phyloP scores from a whole-genome alignment of 1,140 invertebrate species.

The Ectropis grisescens region DNA sequence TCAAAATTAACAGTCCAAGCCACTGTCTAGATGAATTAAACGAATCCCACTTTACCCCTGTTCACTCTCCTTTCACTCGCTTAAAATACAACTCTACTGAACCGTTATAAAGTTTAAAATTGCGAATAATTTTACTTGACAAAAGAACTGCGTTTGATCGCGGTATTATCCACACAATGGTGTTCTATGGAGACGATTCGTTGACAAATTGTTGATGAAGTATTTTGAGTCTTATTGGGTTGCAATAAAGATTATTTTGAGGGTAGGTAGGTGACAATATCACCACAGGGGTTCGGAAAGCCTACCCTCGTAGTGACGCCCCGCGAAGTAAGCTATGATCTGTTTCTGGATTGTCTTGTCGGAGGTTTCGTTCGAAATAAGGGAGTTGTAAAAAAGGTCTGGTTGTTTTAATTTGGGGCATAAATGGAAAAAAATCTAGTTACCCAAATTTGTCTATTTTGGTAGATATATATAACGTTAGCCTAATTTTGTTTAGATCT shows the following conservation, averaged over 20 bases:
- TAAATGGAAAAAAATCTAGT: too few relatives aligned
- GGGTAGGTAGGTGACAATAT: conserved; percentile 30
- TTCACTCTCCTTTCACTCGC: conserved; percentile 19
- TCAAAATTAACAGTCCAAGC: conserved; percentile 31
- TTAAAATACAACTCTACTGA: too few relatives aligned
- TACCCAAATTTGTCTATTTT: too few relatives aligned
- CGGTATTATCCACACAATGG: conserved; percentile 63
- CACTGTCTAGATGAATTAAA: conserved; percentile 64
- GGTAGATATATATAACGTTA: too few relatives aligned
- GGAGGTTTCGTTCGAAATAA: conserved; percentile 11
- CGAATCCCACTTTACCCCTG: conserved; percentile 61
- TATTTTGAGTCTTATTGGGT: conserved; percentile 32
- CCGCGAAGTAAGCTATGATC: conserved; percentile 64
- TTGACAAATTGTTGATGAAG: conserved; percentile 29
- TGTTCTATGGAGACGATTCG: conserved; percentile 55
- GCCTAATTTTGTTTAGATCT: too few relatives aligned
- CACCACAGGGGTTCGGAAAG: conserved; percentile 60
- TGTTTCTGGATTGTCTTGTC: conserved; percentile 46
- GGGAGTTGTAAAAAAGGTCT: not conserved
- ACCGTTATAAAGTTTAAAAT: too few relatives aligned
- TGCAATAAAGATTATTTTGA: too few relatives aligned
- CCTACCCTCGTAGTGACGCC: conserved; percentile 58
- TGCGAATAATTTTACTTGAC: conserved; percentile 22
- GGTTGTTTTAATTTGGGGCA: too few relatives aligned
- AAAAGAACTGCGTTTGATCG: conserved; percentile 59